Evolutionary conservation across 2,888 invertebrate species (phyloP).

Genomic region (Sussaba pulchella): DNA sequence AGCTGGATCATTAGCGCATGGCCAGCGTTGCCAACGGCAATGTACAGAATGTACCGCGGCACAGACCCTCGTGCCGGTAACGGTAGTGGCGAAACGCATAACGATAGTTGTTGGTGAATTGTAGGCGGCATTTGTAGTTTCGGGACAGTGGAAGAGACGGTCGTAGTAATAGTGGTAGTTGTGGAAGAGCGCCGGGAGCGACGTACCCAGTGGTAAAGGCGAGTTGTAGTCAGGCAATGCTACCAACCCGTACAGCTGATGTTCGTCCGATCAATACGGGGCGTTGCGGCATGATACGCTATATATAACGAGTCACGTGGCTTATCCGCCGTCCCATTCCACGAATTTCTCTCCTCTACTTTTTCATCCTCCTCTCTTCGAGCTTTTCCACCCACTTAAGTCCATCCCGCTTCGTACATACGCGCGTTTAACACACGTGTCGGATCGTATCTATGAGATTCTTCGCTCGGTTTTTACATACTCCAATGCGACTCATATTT

Average conservation of each 20-base stretch:
- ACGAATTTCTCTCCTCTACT: slow-evolving; percentile 38
- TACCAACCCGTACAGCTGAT: slow-evolving; percentile 79
- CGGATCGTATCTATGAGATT: background rate
- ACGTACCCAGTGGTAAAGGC: slow-evolving; percentile 66
- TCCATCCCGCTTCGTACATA: background rate
- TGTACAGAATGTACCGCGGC: background rate
- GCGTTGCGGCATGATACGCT: slow-evolving; percentile 81
- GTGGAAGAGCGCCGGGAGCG: slow-evolving; percentile 37
- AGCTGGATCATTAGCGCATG: slow-evolving; percentile 15
- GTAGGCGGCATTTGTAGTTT: slow-evolving; percentile 28
- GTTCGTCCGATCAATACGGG: slow-evolving; percentile 80
- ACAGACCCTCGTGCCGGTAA: background rate
- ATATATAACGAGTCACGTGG: slow-evolving; percentile 78
- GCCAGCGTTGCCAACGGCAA: slow-evolving; percentile 30
- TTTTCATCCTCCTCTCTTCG: slow-evolving; percentile 52
- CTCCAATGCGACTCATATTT: background rate
- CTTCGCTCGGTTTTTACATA: background rate
- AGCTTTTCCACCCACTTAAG: slow-evolving; percentile 23
- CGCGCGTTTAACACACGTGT: slow-evolving; percentile 1
- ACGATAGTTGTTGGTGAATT: slow-evolving; percentile 19
- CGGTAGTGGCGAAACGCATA: background rate
- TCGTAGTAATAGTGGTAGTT: slow-evolving; percentile 32
- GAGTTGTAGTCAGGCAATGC: slow-evolving; percentile 68
- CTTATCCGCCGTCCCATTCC: slow-evolving; percentile 75
- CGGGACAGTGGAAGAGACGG: background rate